A percentile compares a stretch with the other conserved stretches of the same genome.
Evolutionary conservation across 2,797 vertebrate species (phyloP).

Genomic region (Emydoidea blandingii): DNA sequence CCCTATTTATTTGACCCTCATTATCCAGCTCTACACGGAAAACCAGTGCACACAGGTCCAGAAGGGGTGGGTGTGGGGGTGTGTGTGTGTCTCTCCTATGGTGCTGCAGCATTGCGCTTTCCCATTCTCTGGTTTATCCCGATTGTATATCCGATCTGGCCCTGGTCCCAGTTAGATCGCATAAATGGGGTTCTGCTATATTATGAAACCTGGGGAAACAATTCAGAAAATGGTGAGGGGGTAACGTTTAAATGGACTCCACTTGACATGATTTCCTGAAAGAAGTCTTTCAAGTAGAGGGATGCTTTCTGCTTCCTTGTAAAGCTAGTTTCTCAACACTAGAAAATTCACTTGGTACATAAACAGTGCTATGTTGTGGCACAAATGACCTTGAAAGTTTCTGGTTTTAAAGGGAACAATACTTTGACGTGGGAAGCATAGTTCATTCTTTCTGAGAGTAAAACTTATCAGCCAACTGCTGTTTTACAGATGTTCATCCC

Average conservation of each 20-base stretch:
- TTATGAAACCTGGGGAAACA: background rate
- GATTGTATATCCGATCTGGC: background rate
- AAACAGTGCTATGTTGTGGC: background rate
- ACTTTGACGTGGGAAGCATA: background rate
- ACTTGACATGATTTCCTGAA: background rate
- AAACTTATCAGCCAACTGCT: background rate
- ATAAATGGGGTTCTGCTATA: background rate
- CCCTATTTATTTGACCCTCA: background rate
- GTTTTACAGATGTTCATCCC: background rate
- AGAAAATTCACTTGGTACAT: background rate
- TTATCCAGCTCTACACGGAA: background rate
- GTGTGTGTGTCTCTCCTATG: no score
- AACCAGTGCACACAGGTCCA: background rate
- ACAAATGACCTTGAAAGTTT: background rate
- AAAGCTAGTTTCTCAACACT: rapidly evolving
- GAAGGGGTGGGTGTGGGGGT: background rate
- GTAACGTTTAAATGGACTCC: background rate
- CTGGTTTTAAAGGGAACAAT: background rate
- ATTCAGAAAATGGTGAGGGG: background rate
- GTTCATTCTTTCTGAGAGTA: background rate
- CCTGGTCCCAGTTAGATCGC: background rate
- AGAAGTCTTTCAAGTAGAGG: background rate
- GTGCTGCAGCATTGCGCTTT: background rate
- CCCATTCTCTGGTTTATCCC: background rate
- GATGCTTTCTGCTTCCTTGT: background rate